These are phyloP conservation scores for Bergia puertoricense DNA, from an alignment of 92 coral and sea anemone genomes.

Conservation along the genomic window DNA sequence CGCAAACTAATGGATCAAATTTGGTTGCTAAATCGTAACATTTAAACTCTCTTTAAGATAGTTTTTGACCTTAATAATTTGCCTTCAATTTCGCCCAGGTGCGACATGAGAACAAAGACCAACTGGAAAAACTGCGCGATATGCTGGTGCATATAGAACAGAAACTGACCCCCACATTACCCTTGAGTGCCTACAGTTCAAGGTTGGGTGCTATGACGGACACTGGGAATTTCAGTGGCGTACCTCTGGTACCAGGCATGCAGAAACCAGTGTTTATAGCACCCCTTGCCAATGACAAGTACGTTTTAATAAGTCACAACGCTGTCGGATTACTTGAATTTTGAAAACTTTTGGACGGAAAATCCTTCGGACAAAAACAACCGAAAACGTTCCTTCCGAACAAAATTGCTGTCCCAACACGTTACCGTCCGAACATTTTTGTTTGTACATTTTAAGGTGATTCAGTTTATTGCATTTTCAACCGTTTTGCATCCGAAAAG, in stretches of 20 bases:
- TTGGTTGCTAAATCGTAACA: neutral
- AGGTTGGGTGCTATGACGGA: constrained; percentile 88
- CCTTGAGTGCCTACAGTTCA: constrained; percentile 83
- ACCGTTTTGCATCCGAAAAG: no score
- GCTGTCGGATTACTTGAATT: no score
- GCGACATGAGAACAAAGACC: constrained; percentile 96
- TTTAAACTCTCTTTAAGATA: neutral
- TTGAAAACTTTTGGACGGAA: no score
- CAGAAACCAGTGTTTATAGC: constrained; percentile 77
- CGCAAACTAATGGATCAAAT: neutral
- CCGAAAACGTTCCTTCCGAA: no score
- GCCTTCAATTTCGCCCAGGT: constrained; percentile 49
- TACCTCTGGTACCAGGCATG: constrained; percentile 62
- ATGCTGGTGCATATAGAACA: constrained; percentile 83
- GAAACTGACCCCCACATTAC: constrained; percentile 75
- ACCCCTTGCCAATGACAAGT: constrained; percentile 93
- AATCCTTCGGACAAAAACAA: no score
- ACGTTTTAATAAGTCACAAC: constrained; percentile 27
- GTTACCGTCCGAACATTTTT: no score
- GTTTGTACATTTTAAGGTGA: no score
- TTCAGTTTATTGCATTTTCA: no score
- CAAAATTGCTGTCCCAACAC: no score
- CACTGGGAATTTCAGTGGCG: constrained; percentile 69
- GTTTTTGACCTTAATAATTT: neutral
- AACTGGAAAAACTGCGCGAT: constrained; percentile 83